Evolutionary conservation across 2,888 invertebrate species (phyloP).

Genomic region (Exephanes ischioxanthus): DNA sequence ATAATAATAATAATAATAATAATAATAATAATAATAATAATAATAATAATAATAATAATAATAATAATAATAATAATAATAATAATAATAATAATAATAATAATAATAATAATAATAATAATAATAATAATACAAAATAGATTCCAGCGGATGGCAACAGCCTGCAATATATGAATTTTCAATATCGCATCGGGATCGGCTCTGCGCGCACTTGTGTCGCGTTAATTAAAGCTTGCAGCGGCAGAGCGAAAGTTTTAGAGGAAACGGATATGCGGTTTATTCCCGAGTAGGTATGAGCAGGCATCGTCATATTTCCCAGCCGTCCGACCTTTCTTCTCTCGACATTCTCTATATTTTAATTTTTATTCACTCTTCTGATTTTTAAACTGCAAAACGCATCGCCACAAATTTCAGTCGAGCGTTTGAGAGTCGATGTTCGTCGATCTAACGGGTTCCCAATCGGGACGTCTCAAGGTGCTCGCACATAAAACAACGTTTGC

Average conservation of each 20-base stretch:
- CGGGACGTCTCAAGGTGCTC: too few species aligned
- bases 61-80: neutral
- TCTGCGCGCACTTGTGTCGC: slow-evolving; percentile 23
- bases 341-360: too few species aligned
- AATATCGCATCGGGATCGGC: slow-evolving; percentile 17
- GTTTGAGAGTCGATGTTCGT: too few species aligned
- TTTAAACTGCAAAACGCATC: too few species aligned
- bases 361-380: too few species aligned
- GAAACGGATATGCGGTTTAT: slow-evolving; percentile 30
- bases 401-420: too few species aligned
- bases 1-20: too few species aligned
- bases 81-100: neutral
- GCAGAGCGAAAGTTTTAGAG: slow-evolving; percentile 15
- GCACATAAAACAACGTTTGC: too few species aligned
- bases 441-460: too few species aligned
- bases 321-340: too few species aligned
- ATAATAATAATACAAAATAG: slow-evolving; percentile 4
- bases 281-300: slow-evolving; percentile 1
- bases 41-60: too few species aligned
- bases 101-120: neutral
- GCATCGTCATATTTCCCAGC: slow-evolving; percentile 30
- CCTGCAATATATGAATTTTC: slow-evolving; percentile 54
- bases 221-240: slow-evolving; percentile 56
- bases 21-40: too few species aligned
- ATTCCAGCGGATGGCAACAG: slow-evolving; percentile 1